Evolutionary conservation across 2,888 invertebrate genomes (phyloP), one percentile per base, ranked within the genome.

Genomic region (Lepeophtheirus nordmannii): DNA sequence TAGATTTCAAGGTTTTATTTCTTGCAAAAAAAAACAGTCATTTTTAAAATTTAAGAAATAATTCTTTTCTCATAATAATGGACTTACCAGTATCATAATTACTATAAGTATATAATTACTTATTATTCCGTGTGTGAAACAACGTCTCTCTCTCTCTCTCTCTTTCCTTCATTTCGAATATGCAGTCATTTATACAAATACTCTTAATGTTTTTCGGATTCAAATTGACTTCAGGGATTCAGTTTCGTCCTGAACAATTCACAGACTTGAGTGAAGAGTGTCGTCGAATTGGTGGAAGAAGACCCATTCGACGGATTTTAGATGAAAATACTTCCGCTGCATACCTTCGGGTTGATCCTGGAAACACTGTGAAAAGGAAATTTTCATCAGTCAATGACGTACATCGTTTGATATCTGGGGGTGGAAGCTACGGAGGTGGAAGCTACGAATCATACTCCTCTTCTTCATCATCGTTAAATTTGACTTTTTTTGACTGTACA

Each of bases 181-280:
- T 30, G 30, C 30, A 30, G 30, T 30, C 30, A 30, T 30, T 30
- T 30, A 30, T 46, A n/a, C 53, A 17, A n/a, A n/a, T 46, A n/a
- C 53, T 46, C 8, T 3, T 46, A 14, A 14, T 46, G n/a, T 46
- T 14, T 46, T 8, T 46, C 3, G 53, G 53, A 14, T 46, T 46
- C 1, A 46, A 46, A 17, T 17, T 46, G 53, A 46, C n/a, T 46
- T n/a, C n/a, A n/a, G 53, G 53, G 5, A 46, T 46, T 46, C 17
- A n/a, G 53, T 62, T 62, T 62, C 39, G 62, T 3, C 20, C 22
- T n/a, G 62, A 62, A 3, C 62, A 62, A 23, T 62, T 62, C 20
- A 39, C 62, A n/a, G 62, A 62, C 23, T 12, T 39, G 17, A 62
- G 38, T 3, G n/a, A 62, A 17, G 62, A 37, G 40, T 62, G 62